These are phyloP conservation scores for Dynastes maya DNA, from an alignment of 2,888 invertebrate species.

Conservation along the genomic window DNA sequence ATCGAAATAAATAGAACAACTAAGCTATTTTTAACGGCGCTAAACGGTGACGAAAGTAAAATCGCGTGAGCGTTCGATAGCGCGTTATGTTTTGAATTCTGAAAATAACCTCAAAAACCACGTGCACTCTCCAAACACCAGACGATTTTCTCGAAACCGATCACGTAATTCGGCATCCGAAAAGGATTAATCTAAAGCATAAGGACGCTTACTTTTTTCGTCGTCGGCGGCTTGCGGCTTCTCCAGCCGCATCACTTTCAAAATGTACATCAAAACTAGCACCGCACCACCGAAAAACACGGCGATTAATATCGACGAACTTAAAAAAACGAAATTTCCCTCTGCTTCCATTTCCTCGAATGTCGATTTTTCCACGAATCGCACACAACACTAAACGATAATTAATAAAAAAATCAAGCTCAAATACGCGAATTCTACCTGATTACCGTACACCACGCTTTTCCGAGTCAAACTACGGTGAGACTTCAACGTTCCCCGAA, in stretches of 20 bases:
- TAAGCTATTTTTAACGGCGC: conserved; percentile 1
- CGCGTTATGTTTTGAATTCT: conserved; percentile 45
- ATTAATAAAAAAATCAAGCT: conserved; percentile 7
- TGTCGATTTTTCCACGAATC: conserved; percentile 44
- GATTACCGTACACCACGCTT: conserved; percentile 39
- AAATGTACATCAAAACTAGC: conserved; percentile 63
- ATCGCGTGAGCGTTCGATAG: not conserved
- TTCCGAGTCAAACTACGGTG: conserved; percentile 34
- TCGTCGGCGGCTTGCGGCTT: conserved; percentile 56
- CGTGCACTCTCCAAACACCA: conserved; percentile 50
- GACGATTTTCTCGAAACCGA: conserved; percentile 28
- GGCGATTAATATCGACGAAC: conserved; percentile 61
- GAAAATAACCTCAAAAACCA: conserved; percentile 60
- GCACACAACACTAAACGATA: conserved; percentile 8
- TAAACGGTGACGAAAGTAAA: not conserved
- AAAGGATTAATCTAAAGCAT: not conserved
- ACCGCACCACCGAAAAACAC: conserved; percentile 63
- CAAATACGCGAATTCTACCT: conserved; percentile 40
- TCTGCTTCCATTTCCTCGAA: conserved; percentile 63
- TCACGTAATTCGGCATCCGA: not conserved
- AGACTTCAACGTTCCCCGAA: conserved; percentile 16
- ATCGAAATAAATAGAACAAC: not conserved
- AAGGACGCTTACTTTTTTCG: conserved; percentile 25
- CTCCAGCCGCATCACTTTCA: conserved; percentile 62
- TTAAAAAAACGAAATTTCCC: conserved; percentile 60